Evolutionary conservation across 2,113 vertebrate species (phyloP).

Genomic region (Lophotis ruficrista): DNA sequence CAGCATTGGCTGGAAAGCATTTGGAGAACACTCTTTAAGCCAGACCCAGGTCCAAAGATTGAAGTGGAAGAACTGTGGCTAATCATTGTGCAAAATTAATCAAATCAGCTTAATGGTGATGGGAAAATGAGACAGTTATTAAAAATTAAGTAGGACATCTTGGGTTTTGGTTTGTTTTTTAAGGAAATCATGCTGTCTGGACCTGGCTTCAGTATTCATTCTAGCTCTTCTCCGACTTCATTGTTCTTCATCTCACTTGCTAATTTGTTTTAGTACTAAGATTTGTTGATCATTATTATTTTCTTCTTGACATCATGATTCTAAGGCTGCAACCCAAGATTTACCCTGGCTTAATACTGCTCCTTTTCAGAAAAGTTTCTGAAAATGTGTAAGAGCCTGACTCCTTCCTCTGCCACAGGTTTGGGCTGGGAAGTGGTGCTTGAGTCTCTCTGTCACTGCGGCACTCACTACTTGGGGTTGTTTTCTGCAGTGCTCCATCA

Average conservation of each 20-base stretch:
- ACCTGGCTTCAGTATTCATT: not conserved
- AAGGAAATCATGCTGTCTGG: not conserved
- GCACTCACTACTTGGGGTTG: not conserved
- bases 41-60: not conserved
- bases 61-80: not conserved
- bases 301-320: not conserved
- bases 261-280: not conserved
- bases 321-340: not conserved
- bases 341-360: not conserved
- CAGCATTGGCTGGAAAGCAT: not conserved
- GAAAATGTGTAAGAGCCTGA: not conserved
- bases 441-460: not conserved
- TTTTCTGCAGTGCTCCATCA: not conserved
- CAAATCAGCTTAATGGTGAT: not conserved
- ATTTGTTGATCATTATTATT: not conserved
- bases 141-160: not conserved
- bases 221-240: not conserved
- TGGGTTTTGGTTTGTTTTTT: not conserved
- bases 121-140: not conserved
- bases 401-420: not conserved
- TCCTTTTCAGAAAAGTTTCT: not conserved
- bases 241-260: not conserved
- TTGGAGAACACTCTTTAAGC: not conserved
- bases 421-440: not conserved
- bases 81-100: not conserved